A percentile compares a stretch with the other conserved stretches of the same genome.
Conservation (phyloP, 1,140 invertebrate species). For the Nasonia vitripennis region DNA sequence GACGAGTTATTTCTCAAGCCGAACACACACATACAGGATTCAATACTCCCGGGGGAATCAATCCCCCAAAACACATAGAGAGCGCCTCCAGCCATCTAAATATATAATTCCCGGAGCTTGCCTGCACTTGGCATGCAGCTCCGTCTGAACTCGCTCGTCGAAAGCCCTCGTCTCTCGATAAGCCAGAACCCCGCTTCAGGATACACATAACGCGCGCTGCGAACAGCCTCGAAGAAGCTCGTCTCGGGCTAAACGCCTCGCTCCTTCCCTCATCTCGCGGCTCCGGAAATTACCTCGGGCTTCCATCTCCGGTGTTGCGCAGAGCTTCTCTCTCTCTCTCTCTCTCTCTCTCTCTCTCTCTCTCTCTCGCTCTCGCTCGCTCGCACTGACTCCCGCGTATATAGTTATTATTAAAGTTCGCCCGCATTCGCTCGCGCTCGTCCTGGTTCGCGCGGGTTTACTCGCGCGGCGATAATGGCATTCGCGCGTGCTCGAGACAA, state of each 20-base stretch:
- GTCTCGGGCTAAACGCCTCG: conserved; percentile 33
- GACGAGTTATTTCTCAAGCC: no score
- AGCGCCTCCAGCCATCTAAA: not conserved
- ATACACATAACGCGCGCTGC: conserved; percentile 1
- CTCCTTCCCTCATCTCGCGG: not conserved
- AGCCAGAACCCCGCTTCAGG: not conserved
- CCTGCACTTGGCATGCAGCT: conserved; percentile 5
- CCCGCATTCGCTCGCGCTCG: conserved; percentile 16
- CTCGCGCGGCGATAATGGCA: conserved; percentile 35
- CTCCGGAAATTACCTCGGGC: conserved; percentile 51
- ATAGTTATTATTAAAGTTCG: conserved; percentile 51
- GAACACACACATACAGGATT: not conserved
- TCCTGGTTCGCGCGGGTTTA: conserved; percentile 19
- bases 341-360: not conserved
- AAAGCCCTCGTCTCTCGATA: conserved; percentile 22
- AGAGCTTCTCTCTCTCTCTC: not conserved
- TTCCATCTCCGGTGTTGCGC: conserved; percentile 48
- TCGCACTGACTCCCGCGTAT: not conserved
- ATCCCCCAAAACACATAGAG: not conserved
- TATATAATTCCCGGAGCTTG: not conserved
- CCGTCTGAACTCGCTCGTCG: not conserved
- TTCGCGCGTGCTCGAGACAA: conserved; percentile 37
- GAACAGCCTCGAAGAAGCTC: conserved; percentile 35
- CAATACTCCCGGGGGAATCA: not conserved
- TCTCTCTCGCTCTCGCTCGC: no score